Conservation (phyloP, 1,140 invertebrate species). For the Bilobella aurantiaca region DNA sequence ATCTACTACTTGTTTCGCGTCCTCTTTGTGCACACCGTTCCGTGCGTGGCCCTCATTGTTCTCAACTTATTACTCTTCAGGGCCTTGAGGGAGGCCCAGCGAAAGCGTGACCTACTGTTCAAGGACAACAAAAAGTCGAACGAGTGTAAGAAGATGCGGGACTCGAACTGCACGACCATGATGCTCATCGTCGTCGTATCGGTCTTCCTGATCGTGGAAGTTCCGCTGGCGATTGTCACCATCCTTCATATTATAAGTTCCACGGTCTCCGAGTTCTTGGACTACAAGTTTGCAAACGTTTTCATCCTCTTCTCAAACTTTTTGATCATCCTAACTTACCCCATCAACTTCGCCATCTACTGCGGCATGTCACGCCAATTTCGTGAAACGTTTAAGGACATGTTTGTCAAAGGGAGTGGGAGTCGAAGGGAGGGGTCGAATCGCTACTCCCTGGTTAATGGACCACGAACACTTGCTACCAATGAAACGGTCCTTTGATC, state of each 20-base stretch:
- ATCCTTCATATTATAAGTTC: slow-evolving; percentile 68
- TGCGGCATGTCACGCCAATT: slow-evolving; percentile 91
- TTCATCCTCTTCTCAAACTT: slow-evolving; percentile 81
- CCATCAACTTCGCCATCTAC: slow-evolving; percentile 90
- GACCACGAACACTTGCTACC: slow-evolving; percentile 59
- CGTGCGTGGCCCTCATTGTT: slow-evolving; percentile 76
- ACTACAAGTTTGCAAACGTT: slow-evolving; percentile 69
- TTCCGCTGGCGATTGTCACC: slow-evolving; percentile 78
- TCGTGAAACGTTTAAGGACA: slow-evolving; percentile 79
- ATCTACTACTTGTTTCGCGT: slow-evolving; percentile 75
- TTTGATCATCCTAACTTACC: slow-evolving; percentile 80
- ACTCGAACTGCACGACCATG: slow-evolving; percentile 81
- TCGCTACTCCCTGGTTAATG: slow-evolving; percentile 65
- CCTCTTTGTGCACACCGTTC: slow-evolving; percentile 78
- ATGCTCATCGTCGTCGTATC: slow-evolving; percentile 93
- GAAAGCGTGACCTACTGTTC: slow-evolving; percentile 64
- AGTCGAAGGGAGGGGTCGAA: slow-evolving; percentile 49
- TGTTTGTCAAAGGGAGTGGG: slow-evolving; percentile 57
- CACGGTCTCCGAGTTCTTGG: slow-evolving; percentile 45
- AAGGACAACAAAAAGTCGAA: slow-evolving; percentile 68
- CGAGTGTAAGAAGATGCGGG: slow-evolving; percentile 69
- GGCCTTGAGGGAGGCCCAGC: slow-evolving; percentile 70
- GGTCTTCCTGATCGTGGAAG: slow-evolving; percentile 79
- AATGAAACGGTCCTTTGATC: slow-evolving; percentile 61
- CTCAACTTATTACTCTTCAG: slow-evolving; percentile 77